phyloP scores from a whole-genome alignment of 2,888 invertebrate genomes.

The Euproctis similis region DNA sequence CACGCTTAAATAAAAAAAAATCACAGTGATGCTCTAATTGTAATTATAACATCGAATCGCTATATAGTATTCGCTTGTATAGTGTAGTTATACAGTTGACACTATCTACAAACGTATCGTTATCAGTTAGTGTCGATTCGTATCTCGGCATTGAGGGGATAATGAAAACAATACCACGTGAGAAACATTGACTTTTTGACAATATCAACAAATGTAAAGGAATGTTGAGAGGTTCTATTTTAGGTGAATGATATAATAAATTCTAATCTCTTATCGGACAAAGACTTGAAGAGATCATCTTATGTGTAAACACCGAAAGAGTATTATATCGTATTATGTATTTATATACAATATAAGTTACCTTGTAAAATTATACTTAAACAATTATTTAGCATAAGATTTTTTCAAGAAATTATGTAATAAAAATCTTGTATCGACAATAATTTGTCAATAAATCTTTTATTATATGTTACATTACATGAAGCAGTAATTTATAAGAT shows the following conservation, averaged over 20 bases:
- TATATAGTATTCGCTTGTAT: too few relatives aligned
- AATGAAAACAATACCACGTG: conserved; percentile 73
- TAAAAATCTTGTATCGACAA: too few relatives aligned
- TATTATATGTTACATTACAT: not conserved
- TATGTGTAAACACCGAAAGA: conserved; percentile 20
- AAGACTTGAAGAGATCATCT: conserved; percentile 42
- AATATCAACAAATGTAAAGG: conserved; percentile 40
- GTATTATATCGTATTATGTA: conserved; percentile 6
- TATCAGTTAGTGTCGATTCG: conserved; percentile 48
- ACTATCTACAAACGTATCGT: conserved; percentile 39
- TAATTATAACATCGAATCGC: too few relatives aligned
- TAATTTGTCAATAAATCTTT: too few relatives aligned
- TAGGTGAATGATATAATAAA: conserved; percentile 49
- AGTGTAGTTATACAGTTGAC: not conserved
- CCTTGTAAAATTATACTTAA: too few relatives aligned
- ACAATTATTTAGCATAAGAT: too few relatives aligned
- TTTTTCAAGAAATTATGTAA: too few relatives aligned
- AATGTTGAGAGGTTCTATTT: conserved; percentile 58
- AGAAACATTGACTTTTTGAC: conserved; percentile 37
- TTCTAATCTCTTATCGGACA: conserved; percentile 61
- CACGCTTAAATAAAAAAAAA: conserved; percentile 21
- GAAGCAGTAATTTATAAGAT: not conserved
- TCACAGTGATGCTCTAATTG: conserved; percentile 1
- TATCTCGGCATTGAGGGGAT: conserved; percentile 38
- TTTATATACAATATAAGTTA: too few relatives aligned